Evolutionary conservation across 1,140 invertebrate species (phyloP).

Genomic region (Apolygus lucorum): DNA sequence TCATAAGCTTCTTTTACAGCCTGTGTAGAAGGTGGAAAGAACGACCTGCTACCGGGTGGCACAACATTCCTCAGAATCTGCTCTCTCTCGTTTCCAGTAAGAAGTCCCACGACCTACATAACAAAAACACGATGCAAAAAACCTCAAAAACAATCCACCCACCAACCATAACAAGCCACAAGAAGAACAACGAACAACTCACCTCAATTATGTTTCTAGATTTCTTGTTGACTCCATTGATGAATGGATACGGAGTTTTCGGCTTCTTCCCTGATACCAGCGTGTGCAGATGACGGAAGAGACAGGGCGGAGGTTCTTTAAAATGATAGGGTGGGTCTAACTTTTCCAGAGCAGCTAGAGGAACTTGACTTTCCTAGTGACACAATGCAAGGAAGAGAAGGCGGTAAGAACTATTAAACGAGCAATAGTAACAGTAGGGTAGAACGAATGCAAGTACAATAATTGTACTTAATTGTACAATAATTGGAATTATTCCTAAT

Average conservation of each 20-base stretch:
- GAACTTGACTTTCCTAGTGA: conserved; percentile 38
- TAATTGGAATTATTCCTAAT: neutral
- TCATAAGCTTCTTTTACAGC: too few species aligned
- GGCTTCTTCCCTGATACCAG: conserved; percentile 46
- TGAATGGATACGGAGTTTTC: conserved; percentile 54
- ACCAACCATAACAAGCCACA: too few species aligned
- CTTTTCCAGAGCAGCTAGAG: conserved; percentile 48
- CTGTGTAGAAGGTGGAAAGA: neutral
- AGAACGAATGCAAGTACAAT: neutral
- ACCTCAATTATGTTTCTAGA: conserved; percentile 60
- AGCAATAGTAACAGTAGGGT: neutral
- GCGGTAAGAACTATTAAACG: neutral
- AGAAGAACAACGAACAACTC: neutral
- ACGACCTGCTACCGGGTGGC: conserved; percentile 26
- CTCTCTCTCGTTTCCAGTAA: conserved; percentile 27
- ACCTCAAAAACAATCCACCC: too few species aligned
- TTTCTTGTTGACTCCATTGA: conserved; percentile 55
- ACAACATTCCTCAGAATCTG: conserved; percentile 36
- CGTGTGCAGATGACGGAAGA: conserved; percentile 60
- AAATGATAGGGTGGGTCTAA: conserved; percentile 55
- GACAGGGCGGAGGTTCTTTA: conserved; percentile 51
- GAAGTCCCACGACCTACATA: neutral
- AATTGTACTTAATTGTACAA: too few species aligned
- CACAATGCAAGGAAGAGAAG: neutral
- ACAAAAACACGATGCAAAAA: too few species aligned